Conservation (phyloP, 2,888 invertebrate genomes). For the Meteorus colon region DNA sequence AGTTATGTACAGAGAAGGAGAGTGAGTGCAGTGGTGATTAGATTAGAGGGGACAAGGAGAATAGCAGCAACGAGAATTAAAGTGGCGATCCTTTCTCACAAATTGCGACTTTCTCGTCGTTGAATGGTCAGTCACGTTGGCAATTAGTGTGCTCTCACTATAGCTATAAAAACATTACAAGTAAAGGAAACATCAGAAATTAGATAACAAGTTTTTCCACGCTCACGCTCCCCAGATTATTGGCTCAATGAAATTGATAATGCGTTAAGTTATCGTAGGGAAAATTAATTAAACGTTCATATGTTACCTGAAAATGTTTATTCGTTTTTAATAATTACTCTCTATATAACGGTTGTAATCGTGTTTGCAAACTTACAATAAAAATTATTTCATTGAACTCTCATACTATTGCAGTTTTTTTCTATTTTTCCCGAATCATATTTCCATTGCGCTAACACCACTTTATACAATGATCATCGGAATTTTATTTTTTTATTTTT, state of each 20-base stretch:
- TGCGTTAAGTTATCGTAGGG: neutral
- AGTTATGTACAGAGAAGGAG: neutral
- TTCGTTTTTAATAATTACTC: neutral
- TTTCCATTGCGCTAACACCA: neutral
- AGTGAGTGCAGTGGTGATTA: neutral
- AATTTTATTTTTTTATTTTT: neutral
- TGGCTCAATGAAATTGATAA: neutral
- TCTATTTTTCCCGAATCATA: neutral
- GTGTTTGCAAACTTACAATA: neutral
- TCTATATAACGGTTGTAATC: neutral
- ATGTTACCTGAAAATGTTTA: neutral
- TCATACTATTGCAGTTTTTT: neutral
- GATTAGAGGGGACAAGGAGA: neutral
- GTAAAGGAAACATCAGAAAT: neutral
- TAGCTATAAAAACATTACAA: neutral
- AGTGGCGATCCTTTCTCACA: constrained; percentile 26
- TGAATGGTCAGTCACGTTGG: constrained; percentile 27
- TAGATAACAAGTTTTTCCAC: neutral
- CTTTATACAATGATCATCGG: neutral
- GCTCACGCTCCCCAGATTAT: neutral
- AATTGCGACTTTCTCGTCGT: constrained; percentile 40
- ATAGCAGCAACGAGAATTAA: constrained; percentile 14
- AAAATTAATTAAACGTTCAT: neutral
- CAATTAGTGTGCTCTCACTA: constrained; percentile 2
- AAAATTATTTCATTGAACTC: constrained; percentile 1